phyloP scores from a whole-genome alignment of 2,797 vertebrate species.

The Neosilurus hyrtlii region DNA sequence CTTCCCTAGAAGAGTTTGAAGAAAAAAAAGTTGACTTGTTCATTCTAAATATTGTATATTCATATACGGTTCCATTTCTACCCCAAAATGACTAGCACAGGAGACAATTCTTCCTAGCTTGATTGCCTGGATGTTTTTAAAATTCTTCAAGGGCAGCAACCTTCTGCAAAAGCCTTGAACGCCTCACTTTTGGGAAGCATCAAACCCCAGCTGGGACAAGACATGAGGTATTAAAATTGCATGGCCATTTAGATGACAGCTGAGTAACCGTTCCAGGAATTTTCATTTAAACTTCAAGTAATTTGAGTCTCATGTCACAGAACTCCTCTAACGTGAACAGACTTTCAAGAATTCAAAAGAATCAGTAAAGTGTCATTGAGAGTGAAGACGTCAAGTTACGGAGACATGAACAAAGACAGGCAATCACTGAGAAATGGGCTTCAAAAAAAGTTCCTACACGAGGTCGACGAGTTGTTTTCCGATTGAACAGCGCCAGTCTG shows the following conservation, averaged over 20 bases:
- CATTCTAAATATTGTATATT: not conserved
- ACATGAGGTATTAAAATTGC: slow-evolving; percentile 24
- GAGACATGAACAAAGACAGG: slow-evolving; percentile 11
- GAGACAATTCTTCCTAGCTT: not conserved
- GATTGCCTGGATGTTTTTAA: not conserved
- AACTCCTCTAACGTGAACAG: slow-evolving; percentile 5
- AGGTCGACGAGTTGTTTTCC: not conserved
- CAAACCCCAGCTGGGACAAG: not conserved
- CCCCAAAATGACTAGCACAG: not conserved
- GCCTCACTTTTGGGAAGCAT: slow-evolving; percentile 6
- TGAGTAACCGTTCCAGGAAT: slow-evolving; percentile 31
- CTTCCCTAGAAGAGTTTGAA: not conserved
- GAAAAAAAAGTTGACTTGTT: not conserved
- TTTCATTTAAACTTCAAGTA: slow-evolving; percentile 13
- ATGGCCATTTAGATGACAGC: slow-evolving; percentile 19
- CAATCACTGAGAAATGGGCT: not conserved
- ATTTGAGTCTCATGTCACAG: slow-evolving; percentile 33
- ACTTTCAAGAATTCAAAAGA: slow-evolving; percentile 34
- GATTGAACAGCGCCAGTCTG: not conserved
- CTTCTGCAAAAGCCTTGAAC: not conserved
- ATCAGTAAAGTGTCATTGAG: slow-evolving; percentile 16
- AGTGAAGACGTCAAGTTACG: not conserved
- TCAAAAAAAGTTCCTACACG: not conserved
- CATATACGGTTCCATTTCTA: not conserved
- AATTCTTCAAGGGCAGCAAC: not conserved